A percentile compares a stretch with the other conserved stretches of the same genome.
These are phyloP conservation scores for Actinemys pallida DNA, from an alignment of 2,113 vertebrate genomes.

Conservation along the genomic window DNA sequence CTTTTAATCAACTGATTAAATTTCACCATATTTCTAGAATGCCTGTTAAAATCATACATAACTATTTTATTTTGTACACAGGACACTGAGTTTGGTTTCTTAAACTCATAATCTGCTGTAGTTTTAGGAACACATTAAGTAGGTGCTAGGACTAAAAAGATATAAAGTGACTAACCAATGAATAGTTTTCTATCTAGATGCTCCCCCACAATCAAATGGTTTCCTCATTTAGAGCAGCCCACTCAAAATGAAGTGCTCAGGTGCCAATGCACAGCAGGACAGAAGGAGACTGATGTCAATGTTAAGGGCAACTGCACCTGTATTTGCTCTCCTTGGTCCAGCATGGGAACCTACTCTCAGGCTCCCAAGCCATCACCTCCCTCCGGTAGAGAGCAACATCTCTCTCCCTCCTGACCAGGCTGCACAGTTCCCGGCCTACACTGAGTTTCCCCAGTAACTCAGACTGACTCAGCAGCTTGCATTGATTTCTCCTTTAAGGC, in stretches of 20 bases:
- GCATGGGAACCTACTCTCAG: too few relatives aligned
- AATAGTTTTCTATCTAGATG: not conserved
- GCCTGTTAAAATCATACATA: not conserved
- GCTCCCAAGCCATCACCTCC: too few relatives aligned
- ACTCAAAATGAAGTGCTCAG: not conserved
- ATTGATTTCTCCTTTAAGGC: too few relatives aligned
- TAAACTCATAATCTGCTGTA: not conserved
- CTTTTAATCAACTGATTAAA: not conserved
- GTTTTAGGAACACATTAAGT: not conserved
- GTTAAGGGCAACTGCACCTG: too few relatives aligned
- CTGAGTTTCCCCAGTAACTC: too few relatives aligned
- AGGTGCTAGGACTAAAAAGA: not conserved
- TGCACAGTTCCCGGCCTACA: too few relatives aligned
- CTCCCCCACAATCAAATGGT: not conserved
- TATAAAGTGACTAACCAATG: not conserved
- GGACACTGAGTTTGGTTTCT: not conserved
- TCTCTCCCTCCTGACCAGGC: too few relatives aligned
- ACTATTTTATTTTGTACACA: not conserved
- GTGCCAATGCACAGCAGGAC: too few relatives aligned
- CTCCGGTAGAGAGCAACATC: too few relatives aligned
- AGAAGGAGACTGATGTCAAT: too few relatives aligned
- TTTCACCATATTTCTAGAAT: not conserved
- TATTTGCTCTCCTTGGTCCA: too few relatives aligned
- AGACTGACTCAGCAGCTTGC: too few relatives aligned
- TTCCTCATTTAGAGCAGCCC: not conserved